Conservation (phyloP, 2,888 invertebrate genomes). For the Mesorhabditis belari region DNA sequence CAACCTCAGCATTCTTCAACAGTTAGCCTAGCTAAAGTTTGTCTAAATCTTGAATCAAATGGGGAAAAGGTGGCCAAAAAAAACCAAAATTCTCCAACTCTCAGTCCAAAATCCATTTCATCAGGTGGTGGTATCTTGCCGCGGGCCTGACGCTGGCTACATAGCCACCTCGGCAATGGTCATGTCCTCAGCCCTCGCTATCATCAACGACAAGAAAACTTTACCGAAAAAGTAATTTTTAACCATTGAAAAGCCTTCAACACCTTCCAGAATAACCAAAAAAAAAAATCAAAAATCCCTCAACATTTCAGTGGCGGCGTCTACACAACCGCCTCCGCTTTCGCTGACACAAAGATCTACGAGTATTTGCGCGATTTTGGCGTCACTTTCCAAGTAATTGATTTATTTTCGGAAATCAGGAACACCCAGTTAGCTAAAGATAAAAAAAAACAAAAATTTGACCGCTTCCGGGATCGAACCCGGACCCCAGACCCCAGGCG, state of each 20-base stretch:
- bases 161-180: slow-evolving; percentile 62
- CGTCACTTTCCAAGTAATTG: slow-evolving; percentile 31
- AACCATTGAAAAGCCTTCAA: background rate
- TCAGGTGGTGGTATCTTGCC: slow-evolving; percentile 64
- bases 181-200: slow-evolving; percentile 68
- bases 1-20: no score
- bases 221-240: slow-evolving; percentile 67
- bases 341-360: slow-evolving; percentile 72
- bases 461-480: no score
- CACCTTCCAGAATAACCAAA: slow-evolving; percentile 1
- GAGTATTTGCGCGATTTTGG: slow-evolving; percentile 69
- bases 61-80: no score
- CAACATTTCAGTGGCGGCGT: slow-evolving; percentile 72
- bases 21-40: no score
- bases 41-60: no score
- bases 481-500: no score
- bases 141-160: slow-evolving; percentile 57
- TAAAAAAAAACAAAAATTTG: no score
- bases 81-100: no score
- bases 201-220: slow-evolving; percentile 70
- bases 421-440: no score
- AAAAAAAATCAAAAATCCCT: background rate
- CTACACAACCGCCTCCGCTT: slow-evolving; percentile 72
- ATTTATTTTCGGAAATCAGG: slow-evolving; percentile 68
- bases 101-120: slow-evolving; percentile 55